A percentile compares a stretch with the other conserved stretches of the same genome.
These are phyloP conservation scores for Epinotia nisella DNA, from an alignment of 2,888 invertebrate species.

Conservation along the genomic window DNA sequence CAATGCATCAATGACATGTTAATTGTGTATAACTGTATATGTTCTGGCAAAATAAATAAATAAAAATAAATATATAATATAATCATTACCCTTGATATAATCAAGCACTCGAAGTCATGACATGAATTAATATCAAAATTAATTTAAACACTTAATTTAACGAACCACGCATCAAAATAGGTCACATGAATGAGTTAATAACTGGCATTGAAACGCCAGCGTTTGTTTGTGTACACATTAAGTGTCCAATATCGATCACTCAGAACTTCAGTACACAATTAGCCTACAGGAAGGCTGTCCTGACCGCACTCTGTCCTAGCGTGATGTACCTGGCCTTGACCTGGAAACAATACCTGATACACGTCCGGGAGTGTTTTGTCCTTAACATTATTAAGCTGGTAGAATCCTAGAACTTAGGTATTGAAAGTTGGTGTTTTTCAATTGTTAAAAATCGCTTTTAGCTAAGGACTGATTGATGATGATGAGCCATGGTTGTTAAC, in stretches of 20 bases:
- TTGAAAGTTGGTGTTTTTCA: too few species aligned
- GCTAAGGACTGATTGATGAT: too few species aligned
- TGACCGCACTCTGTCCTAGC: slow-evolving; percentile 13
- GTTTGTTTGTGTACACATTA: neutral
- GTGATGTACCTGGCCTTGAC: neutral
- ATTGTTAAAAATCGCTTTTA: too few species aligned
- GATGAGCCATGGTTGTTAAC: too few species aligned
- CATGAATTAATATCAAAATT: neutral
- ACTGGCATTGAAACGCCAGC: neutral
- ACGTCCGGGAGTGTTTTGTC: too few species aligned
- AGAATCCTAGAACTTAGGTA: too few species aligned
- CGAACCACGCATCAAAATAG: neutral
- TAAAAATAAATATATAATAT: too few species aligned
- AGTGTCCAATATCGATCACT: slow-evolving; percentile 9
- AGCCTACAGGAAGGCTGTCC: slow-evolving; percentile 2
- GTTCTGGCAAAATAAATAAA: too few species aligned
- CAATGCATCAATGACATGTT: too few species aligned
- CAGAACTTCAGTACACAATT: neutral
- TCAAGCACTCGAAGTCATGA: neutral
- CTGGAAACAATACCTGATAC: neutral
- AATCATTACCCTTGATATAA: neutral
- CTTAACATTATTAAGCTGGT: neutral
- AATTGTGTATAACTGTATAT: too few species aligned
- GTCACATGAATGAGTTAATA: neutral
- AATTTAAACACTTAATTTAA: slow-evolving; percentile 1